Conservation (phyloP, 2,113 vertebrate genomes). For the Leuciscus idus region DNA sequence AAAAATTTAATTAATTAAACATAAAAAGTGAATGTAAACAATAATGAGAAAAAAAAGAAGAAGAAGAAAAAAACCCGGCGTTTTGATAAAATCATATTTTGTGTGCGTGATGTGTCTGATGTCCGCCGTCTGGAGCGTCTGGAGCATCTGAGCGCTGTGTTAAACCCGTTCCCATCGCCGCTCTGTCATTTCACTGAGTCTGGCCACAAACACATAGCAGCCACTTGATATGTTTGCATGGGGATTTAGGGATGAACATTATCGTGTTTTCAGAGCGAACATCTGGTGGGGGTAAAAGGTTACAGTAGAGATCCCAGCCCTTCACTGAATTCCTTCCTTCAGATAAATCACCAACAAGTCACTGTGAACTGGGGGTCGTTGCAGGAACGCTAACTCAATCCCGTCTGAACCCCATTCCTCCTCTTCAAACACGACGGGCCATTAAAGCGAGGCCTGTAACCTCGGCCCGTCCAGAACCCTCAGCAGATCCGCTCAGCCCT, state of each 20-base stretch:
- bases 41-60: too few relatives aligned
- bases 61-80: too few relatives aligned
- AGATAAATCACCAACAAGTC: slow-evolving; percentile 82
- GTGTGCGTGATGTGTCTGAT: too few relatives aligned
- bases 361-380: slow-evolving; percentile 68
- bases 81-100: too few relatives aligned
- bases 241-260: slow-evolving; percentile 79
- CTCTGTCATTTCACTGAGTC: slow-evolving; percentile 71
- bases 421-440: slow-evolving; percentile 50
- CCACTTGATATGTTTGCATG: slow-evolving; percentile 80
- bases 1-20: too few relatives aligned
- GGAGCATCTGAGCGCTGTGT: slow-evolving; percentile 49
- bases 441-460: slow-evolving; percentile 38
- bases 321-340: slow-evolving; percentile 81
- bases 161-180: slow-evolving; percentile 61
- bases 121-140: slow-evolving; percentile 49
- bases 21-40: too few relatives aligned
- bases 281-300: slow-evolving; percentile 83
- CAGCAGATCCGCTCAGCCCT: background rate
- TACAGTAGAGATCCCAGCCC: slow-evolving; percentile 79
- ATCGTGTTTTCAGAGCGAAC: slow-evolving; percentile 80
- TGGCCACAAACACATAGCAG: slow-evolving; percentile 71
- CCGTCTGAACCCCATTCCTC: slow-evolving; percentile 61
- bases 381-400: slow-evolving; percentile 74
- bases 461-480: slow-evolving; percentile 27